These are phyloP conservation scores for Lissonota sp. DNA, from an alignment of 2,888 invertebrate genomes.

Conservation along the genomic window DNA sequence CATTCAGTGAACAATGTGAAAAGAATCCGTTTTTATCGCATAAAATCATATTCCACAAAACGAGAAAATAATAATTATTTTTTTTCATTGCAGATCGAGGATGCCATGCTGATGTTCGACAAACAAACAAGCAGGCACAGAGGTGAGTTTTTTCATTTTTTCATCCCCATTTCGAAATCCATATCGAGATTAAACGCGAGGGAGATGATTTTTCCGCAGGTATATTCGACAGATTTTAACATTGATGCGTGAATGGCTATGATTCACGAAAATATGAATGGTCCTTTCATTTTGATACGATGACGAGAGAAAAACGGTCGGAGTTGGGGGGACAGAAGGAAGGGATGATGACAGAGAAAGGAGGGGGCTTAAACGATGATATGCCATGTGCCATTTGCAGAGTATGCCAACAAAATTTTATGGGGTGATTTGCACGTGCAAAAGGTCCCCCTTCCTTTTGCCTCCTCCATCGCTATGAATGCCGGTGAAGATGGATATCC, in stretches of 20 bases:
- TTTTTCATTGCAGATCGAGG: conserved; percentile 96
- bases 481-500: conserved; percentile 31
- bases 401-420: conserved; percentile 65
- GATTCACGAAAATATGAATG: conserved; percentile 39
- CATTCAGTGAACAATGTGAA: too few relatives aligned
- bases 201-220: not conserved
- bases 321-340: not conserved
- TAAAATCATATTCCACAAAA: not conserved
- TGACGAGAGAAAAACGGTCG: not conserved
- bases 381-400: conserved; percentile 53
- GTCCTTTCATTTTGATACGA: conserved; percentile 1
- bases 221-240: conserved; percentile 40
- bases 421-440: conserved; percentile 64
- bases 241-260: conserved; percentile 37
- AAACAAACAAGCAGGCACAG: conserved; percentile 99
- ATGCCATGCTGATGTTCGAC: conserved; percentile 99
- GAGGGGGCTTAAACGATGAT: conserved; percentile 3
- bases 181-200: not conserved
- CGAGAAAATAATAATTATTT: conserved; percentile 28
- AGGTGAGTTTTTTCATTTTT: conserved; percentile 86
- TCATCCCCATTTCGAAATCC: conserved; percentile 9
- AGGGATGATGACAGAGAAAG: conserved; percentile 20
- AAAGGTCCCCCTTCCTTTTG: conserved; percentile 47
- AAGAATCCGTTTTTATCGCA: too few relatives aligned
- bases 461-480: conserved; percentile 8